Conservation (phyloP, 2,113 vertebrate species). For the Phoenicopterus ruber region DNA sequence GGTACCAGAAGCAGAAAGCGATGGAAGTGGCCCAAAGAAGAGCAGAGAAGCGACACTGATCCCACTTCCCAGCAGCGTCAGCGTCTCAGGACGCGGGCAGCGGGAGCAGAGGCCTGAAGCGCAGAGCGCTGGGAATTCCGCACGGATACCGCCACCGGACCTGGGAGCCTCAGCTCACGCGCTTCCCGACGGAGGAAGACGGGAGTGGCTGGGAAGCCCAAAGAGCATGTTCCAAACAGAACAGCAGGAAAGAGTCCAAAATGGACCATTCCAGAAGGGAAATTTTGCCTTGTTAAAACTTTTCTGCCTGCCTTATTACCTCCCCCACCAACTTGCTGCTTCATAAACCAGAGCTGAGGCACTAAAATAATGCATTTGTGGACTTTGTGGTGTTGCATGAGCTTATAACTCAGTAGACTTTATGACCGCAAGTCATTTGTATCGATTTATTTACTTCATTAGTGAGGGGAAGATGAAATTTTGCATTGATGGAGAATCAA, state of each 20-base stretch:
- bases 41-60: rapidly evolving
- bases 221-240: rapidly evolving
- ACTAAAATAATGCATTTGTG: not conserved
- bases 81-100: not conserved
- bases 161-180: not conserved
- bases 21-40: not conserved
- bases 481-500: not conserved
- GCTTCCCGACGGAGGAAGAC: rapidly evolving
- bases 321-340: not conserved
- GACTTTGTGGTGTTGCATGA: not conserved
- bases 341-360: not conserved
- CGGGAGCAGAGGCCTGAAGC: not conserved
- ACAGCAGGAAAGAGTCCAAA: not conserved
- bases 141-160: rapidly evolving
- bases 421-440: slow-evolving; percentile 18
- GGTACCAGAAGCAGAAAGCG: not conserved
- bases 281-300: not conserved
- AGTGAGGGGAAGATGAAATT: slow-evolving; percentile 15
- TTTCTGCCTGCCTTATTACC: not conserved
- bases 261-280: not conserved
- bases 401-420: not conserved
- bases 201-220: not conserved
- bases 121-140: rapidly evolving
- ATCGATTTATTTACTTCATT: slow-evolving; percentile 39
- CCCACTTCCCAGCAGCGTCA: not conserved